phyloP scores from a whole-genome alignment of 2,113 vertebrate species.

The pig (Sus scrofa) region DNA sequence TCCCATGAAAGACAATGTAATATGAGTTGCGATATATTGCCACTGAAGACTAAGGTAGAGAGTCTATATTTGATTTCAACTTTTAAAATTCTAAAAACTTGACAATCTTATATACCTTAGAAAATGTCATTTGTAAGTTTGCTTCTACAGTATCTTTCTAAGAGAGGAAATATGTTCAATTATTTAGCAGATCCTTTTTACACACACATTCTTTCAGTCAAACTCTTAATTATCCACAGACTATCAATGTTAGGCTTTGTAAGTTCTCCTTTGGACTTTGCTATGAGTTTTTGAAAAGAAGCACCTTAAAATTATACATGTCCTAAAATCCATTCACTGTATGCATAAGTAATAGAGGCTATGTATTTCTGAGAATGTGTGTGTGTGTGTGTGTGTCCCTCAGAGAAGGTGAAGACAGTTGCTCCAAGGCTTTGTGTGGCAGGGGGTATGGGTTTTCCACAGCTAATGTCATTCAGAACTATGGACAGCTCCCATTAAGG shows the following conservation, averaged over 20 bases:
- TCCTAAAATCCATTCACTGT: slow-evolving; percentile 10
- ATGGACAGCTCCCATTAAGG: slow-evolving; percentile 82
- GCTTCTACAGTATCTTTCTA: background rate
- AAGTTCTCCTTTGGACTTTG: background rate
- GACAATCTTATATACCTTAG: background rate
- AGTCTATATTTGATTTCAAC: background rate
- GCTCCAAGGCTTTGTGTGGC: background rate
- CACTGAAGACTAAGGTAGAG: background rate
- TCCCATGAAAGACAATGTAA: background rate
- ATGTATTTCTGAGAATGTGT: background rate
- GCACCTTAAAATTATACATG: background rate
- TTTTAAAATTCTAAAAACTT: slow-evolving; percentile 37
- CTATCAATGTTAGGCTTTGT: background rate
- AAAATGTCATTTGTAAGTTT: slow-evolving; percentile 40
- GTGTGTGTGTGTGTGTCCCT: background rate
- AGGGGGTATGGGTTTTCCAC: background rate
- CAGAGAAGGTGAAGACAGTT: slow-evolving; percentile 29
- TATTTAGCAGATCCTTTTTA: background rate
- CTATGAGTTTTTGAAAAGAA: slow-evolving; percentile 13
- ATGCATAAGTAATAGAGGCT: background rate
- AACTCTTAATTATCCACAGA: background rate
- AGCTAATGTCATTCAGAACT: slow-evolving; percentile 80
- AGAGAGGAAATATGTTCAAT: background rate
- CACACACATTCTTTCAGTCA: slow-evolving; percentile 19
- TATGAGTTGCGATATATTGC: background rate